Percentiles rank a stretch among this genome's conserved stretches.
These are phyloP conservation scores for Scomberomorus guttatus DNA, from an alignment of 2,797 vertebrate genomes.

Conservation along the genomic window DNA sequence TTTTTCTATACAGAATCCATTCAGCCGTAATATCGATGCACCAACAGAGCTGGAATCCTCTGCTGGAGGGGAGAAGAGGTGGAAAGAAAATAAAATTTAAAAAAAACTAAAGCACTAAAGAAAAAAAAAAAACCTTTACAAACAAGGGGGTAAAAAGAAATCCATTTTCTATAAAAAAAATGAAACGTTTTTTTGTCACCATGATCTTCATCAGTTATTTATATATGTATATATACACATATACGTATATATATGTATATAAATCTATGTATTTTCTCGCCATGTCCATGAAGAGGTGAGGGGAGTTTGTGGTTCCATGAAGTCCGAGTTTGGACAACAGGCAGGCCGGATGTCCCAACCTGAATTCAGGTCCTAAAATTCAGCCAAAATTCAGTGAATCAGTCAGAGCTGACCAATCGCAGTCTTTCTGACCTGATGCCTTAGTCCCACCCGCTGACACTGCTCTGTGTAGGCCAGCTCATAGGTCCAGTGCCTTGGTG, in stretches of 20 bases:
- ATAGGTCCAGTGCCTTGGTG: conserved; percentile 65
- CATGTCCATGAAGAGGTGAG: conserved; percentile 75
- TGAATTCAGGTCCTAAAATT: conserved; percentile 57
- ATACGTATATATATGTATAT: conserved; percentile 8
- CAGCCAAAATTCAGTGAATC: conserved; percentile 37
- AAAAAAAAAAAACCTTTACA: conserved; percentile 58
- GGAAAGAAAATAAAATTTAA: conserved; percentile 40
- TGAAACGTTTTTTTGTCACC: conserved; percentile 53
- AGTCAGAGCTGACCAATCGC: conserved; percentile 56
- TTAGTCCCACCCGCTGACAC: conserved; percentile 51
- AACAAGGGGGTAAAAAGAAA: conserved; percentile 76
- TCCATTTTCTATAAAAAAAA: conserved; percentile 72
- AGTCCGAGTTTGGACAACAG: conserved; percentile 54
- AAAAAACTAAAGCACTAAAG: conserved; percentile 56
- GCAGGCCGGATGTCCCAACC: conserved; percentile 47
- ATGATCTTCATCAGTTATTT: conserved; percentile 76
- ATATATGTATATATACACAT: conserved; percentile 71
- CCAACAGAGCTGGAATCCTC: conserved; percentile 72
- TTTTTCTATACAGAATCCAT: conserved; percentile 87
- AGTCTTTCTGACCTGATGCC: conserved; percentile 62
- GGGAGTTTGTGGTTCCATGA: conserved; percentile 61
- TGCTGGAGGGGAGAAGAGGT: conserved; percentile 65
- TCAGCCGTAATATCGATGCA: conserved; percentile 79
- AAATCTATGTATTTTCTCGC: conserved; percentile 63
- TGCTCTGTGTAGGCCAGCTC: conserved; percentile 53